Percentiles rank a stretch among this genome's conserved stretches.
Conservation (phyloP, 2,113 vertebrate species). For the Nipponia nippon region DNA sequence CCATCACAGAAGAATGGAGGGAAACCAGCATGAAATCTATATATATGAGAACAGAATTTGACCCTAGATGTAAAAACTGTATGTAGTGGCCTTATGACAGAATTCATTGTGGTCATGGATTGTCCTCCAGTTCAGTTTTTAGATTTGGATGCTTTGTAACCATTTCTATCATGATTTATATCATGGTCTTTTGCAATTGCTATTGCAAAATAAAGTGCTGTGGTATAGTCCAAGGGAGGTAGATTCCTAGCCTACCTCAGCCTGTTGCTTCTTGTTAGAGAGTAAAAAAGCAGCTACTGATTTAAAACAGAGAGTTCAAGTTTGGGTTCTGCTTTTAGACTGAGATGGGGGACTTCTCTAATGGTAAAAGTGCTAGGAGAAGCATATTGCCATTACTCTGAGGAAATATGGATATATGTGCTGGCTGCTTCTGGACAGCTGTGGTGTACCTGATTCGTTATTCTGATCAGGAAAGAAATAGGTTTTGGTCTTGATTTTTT, state of each 20-base stretch:
- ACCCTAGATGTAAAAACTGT: background rate
- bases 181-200: background rate
- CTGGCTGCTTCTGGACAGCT: background rate
- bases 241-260: background rate
- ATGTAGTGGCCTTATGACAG: background rate
- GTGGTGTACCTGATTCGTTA: background rate
- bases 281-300: background rate
- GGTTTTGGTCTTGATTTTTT: background rate
- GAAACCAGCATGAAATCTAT: background rate
- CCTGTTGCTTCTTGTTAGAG: constrained; percentile 53
- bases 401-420: fast-evolving
- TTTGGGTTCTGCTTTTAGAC: background rate
- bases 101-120: background rate
- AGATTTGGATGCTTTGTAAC: background rate
- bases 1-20: background rate
- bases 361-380: background rate
- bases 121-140: background rate
- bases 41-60: background rate
- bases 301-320: background rate
- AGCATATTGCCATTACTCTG: background rate
- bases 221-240: background rate
- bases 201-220: constrained; percentile 15
- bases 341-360: background rate
- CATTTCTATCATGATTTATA: background rate
- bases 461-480: background rate